Conservation (phyloP, 2,888 invertebrate species). For the Pterobdella sp. region DNA sequence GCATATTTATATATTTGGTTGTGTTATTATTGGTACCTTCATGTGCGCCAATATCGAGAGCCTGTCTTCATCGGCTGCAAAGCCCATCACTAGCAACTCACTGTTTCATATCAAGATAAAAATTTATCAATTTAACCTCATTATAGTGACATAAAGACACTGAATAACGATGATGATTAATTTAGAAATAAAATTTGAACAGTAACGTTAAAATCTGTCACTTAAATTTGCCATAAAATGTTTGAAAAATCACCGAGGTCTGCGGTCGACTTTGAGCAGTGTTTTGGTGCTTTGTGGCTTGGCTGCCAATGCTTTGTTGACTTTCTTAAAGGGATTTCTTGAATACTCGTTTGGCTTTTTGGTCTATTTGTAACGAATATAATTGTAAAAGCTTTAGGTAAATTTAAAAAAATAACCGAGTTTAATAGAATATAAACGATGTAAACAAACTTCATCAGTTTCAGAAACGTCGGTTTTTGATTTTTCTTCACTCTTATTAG, state of each 20-base stretch:
- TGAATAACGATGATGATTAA: too few species aligned
- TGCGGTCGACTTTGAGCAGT: slow-evolving; percentile 38
- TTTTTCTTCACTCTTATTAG: too few species aligned
- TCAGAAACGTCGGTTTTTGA: too few species aligned
- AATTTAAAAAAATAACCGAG: too few species aligned
- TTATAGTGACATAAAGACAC: slow-evolving; percentile 58
- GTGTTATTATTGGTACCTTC: slow-evolving; percentile 58
- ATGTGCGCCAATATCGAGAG: slow-evolving; percentile 73
- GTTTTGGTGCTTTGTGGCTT: not conserved
- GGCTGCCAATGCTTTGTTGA: not conserved
- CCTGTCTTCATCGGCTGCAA: slow-evolving; percentile 68
- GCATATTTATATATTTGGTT: too few species aligned
- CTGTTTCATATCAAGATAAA: slow-evolving; percentile 48
- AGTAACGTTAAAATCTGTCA: too few species aligned
- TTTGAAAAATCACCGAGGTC: slow-evolving; percentile 39
- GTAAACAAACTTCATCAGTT: too few species aligned
- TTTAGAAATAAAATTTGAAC: too few species aligned
- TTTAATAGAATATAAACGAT: too few species aligned
- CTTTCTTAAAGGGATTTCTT: slow-evolving; percentile 3
- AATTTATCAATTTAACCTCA: not conserved
- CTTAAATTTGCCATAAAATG: too few species aligned
- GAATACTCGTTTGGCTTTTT: not conserved
- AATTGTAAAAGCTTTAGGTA: too few species aligned
- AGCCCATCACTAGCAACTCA: slow-evolving; percentile 76
- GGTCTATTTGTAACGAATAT: too few species aligned